phyloP scores from a whole-genome alignment of 1,140 invertebrate genomes.

The Drosophila ironensis region DNA sequence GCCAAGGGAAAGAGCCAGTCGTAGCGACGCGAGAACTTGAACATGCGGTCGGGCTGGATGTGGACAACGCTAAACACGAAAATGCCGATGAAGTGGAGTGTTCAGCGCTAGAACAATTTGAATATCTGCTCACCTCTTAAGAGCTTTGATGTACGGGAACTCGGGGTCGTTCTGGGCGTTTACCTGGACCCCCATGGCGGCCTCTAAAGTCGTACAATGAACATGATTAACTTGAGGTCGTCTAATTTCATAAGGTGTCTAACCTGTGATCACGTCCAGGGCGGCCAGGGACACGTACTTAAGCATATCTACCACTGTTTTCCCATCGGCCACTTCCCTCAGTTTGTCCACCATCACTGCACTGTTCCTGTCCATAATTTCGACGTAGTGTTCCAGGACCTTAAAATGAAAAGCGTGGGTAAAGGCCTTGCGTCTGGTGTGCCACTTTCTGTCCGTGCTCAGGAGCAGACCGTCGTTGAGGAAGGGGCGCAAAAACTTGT shows the following conservation, averaged over 20 bases:
- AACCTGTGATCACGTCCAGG: conserved; percentile 61
- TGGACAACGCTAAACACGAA: conserved; percentile 38
- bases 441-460: conserved; percentile 69
- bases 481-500: conserved; percentile 79
- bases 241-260: neutral
- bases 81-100: too few relatives aligned
- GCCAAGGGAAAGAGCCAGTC: conserved; percentile 57
- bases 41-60: conserved; percentile 64
- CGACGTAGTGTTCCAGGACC: conserved; percentile 89
- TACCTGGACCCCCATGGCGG: conserved; percentile 87
- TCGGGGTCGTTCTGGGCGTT: conserved; percentile 85
- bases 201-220: conserved; percentile 82
- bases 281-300: conserved; percentile 55
- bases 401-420: conserved; percentile 93
- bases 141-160: conserved; percentile 85
- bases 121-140: conserved; percentile 81
- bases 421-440: conserved; percentile 80
- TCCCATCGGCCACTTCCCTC: conserved; percentile 30
- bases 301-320: conserved; percentile 40
- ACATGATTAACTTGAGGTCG: neutral
- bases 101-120: neutral
- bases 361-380: conserved; percentile 87
- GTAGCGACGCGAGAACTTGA: conserved; percentile 56
- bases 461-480: conserved; percentile 81
- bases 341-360: conserved; percentile 84